Percentiles rank a stretch among this genome's conserved stretches.
These are phyloP conservation scores for pig (Sus scrofa) DNA, from an alignment of 2,113 vertebrate species.

Conservation along the genomic window DNA sequence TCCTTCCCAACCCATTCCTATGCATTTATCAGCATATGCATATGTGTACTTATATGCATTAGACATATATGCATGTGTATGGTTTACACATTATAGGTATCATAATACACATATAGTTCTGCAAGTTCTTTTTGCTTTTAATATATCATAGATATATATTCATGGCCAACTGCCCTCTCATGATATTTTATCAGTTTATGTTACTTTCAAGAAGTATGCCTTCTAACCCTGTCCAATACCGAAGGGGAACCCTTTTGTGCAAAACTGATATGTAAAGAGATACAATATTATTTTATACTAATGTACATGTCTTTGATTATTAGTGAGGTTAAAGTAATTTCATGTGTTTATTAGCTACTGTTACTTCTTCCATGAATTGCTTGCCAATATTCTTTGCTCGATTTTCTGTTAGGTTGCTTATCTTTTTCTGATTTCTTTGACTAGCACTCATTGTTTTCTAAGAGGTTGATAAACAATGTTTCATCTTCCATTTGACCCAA, in stretches of 20 bases:
- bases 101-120: background rate
- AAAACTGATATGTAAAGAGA: background rate
- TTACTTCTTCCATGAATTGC: background rate
- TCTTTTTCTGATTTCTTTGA: constrained; percentile 27
- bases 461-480: constrained; percentile 3
- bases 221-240: background rate
- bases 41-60: background rate
- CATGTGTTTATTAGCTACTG: background rate
- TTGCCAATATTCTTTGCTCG: background rate
- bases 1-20: background rate
- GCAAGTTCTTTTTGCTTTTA: constrained; percentile 10
- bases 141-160: background rate
- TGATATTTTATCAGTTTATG: background rate
- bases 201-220: background rate
- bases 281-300: background rate
- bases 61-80: background rate
- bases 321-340: background rate
- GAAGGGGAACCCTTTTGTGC: background rate
- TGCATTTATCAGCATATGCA: background rate
- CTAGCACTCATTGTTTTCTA: constrained; percentile 45
- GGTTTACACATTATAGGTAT: background rate
- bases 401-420: background rate
- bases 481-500: background rate
- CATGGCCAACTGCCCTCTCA: background rate
- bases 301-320: background rate